phyloP scores from a whole-genome alignment of 2,888 invertebrate genomes.

The Schrankia costaestrigalis region DNA sequence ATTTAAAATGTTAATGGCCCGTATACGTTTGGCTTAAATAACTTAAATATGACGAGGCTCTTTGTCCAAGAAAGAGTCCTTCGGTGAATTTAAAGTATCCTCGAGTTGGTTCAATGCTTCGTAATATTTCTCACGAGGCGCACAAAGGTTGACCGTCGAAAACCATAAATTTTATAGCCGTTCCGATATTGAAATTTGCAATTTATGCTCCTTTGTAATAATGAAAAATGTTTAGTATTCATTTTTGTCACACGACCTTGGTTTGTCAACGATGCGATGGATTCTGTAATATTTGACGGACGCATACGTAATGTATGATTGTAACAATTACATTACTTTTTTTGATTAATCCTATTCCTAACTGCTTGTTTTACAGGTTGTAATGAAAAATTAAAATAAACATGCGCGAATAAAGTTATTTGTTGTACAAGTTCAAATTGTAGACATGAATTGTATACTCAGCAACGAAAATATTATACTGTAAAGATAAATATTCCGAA shows the following conservation, averaged over 20 bases:
- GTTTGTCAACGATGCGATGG: conserved; percentile 31
- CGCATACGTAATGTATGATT: no score
- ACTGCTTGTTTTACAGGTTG: no score
- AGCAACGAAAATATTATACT: no score
- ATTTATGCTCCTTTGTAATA: conserved; percentile 53
- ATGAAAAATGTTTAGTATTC: conserved; percentile 40
- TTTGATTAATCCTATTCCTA: no score
- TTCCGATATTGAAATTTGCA: conserved; percentile 64
- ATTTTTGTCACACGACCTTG: conserved; percentile 45
- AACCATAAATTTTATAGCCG: conserved; percentile 64
- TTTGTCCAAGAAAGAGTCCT: conserved; percentile 50
- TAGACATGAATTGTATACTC: no score
- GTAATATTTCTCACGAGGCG: conserved; percentile 56
- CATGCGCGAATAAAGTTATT: no score
- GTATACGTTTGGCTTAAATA: conserved; percentile 29
- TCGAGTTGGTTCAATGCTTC: conserved; percentile 48
- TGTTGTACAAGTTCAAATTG: no score
- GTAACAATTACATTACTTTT: no score
- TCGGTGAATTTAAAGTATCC: conserved; percentile 61
- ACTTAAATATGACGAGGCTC: conserved; percentile 35
- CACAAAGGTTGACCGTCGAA: conserved; percentile 57
- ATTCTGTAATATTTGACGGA: no score
- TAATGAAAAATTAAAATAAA: no score
- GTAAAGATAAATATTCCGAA: no score
- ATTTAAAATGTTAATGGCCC: conserved; percentile 31